Evolutionary conservation across 2,113 vertebrate genomes (phyloP).

Genomic region (Albula glossodonta): DNA sequence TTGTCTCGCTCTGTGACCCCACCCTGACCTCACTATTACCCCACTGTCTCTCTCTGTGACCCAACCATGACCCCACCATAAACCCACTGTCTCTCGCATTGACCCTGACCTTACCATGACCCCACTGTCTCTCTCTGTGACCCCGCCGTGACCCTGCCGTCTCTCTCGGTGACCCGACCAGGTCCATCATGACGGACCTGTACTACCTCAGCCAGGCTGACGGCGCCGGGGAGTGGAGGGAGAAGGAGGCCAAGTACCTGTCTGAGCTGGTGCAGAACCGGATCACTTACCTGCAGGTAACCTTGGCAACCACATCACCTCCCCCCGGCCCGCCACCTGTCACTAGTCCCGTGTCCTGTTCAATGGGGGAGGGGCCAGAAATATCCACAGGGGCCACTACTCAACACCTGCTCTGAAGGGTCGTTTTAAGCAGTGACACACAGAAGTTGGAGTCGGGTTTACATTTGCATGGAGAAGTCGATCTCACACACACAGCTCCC

Average conservation of each 20-base stretch:
- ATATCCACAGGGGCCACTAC: neutral
- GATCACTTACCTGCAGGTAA: conserved; percentile 85
- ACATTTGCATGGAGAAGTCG: no score
- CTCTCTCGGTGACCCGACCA: conserved; percentile 40
- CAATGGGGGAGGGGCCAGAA: neutral
- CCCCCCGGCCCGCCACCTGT: neutral
- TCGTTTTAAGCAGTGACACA: no score
- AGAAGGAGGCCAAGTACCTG: conserved; percentile 85
- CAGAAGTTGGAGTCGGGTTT: no score
- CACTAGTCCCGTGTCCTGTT: neutral
- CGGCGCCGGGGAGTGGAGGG: conserved; percentile 85
- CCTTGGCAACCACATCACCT: neutral
- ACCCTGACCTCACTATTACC: no score
- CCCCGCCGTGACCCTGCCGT: neutral
- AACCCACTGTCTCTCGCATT: no score
- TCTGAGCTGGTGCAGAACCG: conserved; percentile 84
- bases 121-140: neutral
- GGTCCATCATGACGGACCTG: conserved; percentile 87
- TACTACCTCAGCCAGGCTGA: conserved; percentile 90
- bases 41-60: no score
- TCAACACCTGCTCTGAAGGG: no score
- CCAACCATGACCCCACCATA: no score
- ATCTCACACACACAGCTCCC: no score
- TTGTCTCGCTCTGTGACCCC: no score
- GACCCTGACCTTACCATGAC: no score